Conservation (phyloP, 2,797 vertebrate genomes). For the Melanogrammus aeglefinus region DNA sequence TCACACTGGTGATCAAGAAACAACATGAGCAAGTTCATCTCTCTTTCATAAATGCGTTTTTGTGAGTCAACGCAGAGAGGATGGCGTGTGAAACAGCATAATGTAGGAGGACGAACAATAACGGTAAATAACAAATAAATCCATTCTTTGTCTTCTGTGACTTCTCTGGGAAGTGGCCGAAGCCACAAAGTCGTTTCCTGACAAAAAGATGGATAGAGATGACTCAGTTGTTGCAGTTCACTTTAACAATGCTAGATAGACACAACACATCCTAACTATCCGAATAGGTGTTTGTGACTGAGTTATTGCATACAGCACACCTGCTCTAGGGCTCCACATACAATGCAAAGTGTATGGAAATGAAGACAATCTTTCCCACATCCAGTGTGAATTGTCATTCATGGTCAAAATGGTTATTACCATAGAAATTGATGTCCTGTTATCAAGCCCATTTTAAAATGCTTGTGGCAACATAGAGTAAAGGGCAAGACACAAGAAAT, state of each 20-base stretch:
- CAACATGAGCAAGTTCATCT: neutral
- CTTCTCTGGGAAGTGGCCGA: neutral
- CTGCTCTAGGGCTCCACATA: neutral
- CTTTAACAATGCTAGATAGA: neutral
- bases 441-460: neutral
- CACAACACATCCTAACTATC: neutral
- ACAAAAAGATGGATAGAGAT: neutral
- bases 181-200: neutral
- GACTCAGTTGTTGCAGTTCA: neutral
- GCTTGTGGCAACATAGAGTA: neutral
- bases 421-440: neutral
- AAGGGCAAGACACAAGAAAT: neutral
- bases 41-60: neutral
- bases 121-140: neutral
- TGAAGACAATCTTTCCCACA: neutral
- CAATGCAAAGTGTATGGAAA: constrained; percentile 6
- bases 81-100: neutral
- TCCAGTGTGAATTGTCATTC: neutral
- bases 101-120: neutral
- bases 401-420: neutral
- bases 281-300: neutral
- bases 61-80: neutral
- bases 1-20: neutral
- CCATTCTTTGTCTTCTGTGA: neutral
- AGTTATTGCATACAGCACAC: neutral